A percentile compares a stretch with the other conserved stretches of the same genome.
These are phyloP conservation scores for Lamproptera curius DNA, from an alignment of 2,888 invertebrate species.

Conservation along the genomic window DNA sequence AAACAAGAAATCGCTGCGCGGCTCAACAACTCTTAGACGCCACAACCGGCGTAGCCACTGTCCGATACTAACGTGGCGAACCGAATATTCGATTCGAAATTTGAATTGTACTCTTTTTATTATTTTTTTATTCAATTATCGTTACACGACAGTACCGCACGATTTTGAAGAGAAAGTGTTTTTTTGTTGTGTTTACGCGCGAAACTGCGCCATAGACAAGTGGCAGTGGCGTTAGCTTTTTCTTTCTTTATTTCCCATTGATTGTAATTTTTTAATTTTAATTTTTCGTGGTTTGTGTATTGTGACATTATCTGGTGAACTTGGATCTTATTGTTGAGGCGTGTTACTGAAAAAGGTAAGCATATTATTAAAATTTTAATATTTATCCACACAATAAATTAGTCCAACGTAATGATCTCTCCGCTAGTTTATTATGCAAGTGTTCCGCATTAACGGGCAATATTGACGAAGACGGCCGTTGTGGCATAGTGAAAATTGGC, in stretches of 20 bases:
- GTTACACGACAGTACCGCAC: conserved; percentile 23
- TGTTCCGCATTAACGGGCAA: neutral
- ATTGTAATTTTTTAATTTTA: conserved; percentile 29
- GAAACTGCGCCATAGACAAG: conserved; percentile 43
- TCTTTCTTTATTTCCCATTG: conserved; percentile 2
- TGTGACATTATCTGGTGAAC: conserved; percentile 45
- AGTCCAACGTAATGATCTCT: neutral
- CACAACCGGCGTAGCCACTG: conserved; percentile 70
- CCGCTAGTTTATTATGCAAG: neutral
- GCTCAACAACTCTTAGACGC: conserved; percentile 23
- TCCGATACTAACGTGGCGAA: conserved; percentile 61
- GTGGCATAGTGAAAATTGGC: neutral
- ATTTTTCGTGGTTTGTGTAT: conserved; percentile 39
- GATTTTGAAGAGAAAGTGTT: conserved; percentile 35
- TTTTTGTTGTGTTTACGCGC: conserved; percentile 41
- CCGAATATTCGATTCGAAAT: conserved; percentile 29
- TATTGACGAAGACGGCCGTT: no score
- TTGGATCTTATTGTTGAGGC: conserved; percentile 38
- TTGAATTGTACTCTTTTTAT: conserved; percentile 16
- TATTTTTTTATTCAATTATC: conserved; percentile 7
- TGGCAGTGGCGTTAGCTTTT: conserved; percentile 44
- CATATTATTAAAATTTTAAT: conserved; percentile 16
- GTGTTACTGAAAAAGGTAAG: conserved; percentile 30
- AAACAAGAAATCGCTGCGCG: conserved; percentile 55
- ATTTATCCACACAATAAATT: neutral